Conservation (phyloP, 2,888 invertebrate genomes). For the Eulithis testata region DNA sequence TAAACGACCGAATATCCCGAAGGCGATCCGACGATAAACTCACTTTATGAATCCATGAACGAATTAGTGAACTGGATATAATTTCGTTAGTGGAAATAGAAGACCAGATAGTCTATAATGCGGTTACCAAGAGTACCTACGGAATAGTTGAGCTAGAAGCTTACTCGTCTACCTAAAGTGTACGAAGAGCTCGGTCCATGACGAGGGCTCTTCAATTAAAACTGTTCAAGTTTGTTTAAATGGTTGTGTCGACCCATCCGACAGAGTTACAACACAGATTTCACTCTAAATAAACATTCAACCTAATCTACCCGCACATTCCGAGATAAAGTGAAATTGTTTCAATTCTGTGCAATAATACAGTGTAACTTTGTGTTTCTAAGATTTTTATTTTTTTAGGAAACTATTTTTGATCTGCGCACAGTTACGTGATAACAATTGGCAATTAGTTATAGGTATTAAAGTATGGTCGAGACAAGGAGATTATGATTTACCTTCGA, state of each 20-base stretch:
- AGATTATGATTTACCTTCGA: slow-evolving; percentile 57
- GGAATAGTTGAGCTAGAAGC: slow-evolving; percentile 30
- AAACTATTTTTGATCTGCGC: slow-evolving; percentile 35
- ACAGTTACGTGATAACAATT: slow-evolving; percentile 44
- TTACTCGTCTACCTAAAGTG: slow-evolving; percentile 30
- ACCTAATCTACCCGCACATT: slow-evolving; percentile 44
- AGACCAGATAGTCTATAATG: slow-evolving; percentile 26
- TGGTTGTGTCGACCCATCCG: slow-evolving; percentile 71
- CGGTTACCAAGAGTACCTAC: slow-evolving; percentile 24
- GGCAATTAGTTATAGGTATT: slow-evolving; percentile 56
- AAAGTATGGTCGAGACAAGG: slow-evolving; percentile 51
- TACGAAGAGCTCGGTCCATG: slow-evolving; percentile 51
- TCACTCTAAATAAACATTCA: slow-evolving; percentile 54
- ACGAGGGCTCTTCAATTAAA: slow-evolving; percentile 77
- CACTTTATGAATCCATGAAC: slow-evolving; percentile 53
- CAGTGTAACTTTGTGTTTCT: slow-evolving; percentile 11
- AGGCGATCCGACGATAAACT: slow-evolving; percentile 46
- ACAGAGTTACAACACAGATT: slow-evolving; percentile 59
- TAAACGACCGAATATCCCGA: slow-evolving; percentile 36
- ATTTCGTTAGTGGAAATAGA: slow-evolving; percentile 62
- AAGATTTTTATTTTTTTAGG: slow-evolving; percentile 13
- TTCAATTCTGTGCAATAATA: slow-evolving; percentile 24
- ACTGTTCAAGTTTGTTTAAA: slow-evolving; percentile 77
- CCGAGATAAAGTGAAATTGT: slow-evolving; percentile 41
- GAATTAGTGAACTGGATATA: slow-evolving; percentile 54